phyloP scores from a whole-genome alignment of 2,888 invertebrate genomes.

The Oxycera nigricornis region DNA sequence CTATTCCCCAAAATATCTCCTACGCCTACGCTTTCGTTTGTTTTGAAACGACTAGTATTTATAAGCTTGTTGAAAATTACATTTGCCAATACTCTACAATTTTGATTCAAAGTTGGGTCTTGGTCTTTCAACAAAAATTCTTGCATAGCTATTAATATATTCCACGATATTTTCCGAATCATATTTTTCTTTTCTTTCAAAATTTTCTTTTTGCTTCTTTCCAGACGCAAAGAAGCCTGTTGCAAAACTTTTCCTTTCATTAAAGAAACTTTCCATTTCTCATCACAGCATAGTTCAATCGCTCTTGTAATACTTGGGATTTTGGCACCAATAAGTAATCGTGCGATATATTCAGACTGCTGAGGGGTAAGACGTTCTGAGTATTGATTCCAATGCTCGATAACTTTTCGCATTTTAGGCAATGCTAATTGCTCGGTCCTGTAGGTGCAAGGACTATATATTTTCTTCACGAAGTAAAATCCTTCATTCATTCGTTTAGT shows the following conservation, averaged over 20 bases:
- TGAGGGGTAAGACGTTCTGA: not conserved
- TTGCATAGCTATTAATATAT: conserved; percentile 6
- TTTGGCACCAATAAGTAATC: not conserved
- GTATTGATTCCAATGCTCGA: not conserved
- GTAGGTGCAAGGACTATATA: not conserved
- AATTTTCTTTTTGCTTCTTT: not conserved
- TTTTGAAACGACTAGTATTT: too few relatives aligned
- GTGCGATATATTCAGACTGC: conserved; percentile 2
- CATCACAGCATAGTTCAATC: conserved; percentile 9
- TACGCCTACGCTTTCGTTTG: too few relatives aligned
- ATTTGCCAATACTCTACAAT: not conserved
- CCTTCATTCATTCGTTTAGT: not conserved
- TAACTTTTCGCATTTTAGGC: not conserved
- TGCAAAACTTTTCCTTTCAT: not conserved
- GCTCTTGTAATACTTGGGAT: conserved; percentile 1
- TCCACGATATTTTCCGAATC: conserved; percentile 7
- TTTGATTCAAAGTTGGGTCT: not conserved
- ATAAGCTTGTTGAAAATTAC: not conserved
- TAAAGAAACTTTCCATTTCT: not conserved
- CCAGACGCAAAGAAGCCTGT: not conserved
- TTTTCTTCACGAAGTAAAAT: not conserved
- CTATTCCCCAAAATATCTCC: too few relatives aligned
- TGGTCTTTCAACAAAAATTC: conserved; percentile 7
- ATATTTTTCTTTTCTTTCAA: not conserved
- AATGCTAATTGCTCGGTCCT: conserved; percentile 22